These are phyloP conservation scores for Tribolium castaneum DNA, from an alignment of 1,140 invertebrate species.

Conservation along the genomic window DNA sequence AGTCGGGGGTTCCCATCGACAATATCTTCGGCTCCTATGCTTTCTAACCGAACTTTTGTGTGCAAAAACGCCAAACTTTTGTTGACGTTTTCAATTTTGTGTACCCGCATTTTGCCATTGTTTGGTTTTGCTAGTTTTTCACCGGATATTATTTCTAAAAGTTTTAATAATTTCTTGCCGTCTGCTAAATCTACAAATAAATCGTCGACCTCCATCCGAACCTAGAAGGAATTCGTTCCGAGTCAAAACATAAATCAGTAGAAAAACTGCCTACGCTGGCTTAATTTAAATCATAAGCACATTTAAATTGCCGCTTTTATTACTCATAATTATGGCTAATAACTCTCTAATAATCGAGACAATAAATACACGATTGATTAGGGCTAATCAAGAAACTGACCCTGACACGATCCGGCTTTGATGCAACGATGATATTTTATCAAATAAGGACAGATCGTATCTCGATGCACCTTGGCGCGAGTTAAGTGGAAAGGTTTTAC, in stretches of 20 bases:
- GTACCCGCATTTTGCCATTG: conserved; percentile 96
- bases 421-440: background rate
- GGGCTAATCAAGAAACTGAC: background rate
- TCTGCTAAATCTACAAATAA: conserved; percentile 96
- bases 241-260: background rate
- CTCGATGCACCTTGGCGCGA: background rate
- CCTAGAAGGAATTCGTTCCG: conserved; percentile 67
- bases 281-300: background rate
- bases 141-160: conserved; percentile 98
- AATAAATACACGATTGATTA: background rate
- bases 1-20: conserved; percentile 96
- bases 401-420: background rate
- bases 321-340: background rate
- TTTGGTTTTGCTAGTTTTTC: conserved; percentile 97
- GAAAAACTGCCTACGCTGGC: background rate
- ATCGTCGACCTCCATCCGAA: conserved; percentile 96
- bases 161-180: conserved; percentile 94
- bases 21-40: conserved; percentile 99
- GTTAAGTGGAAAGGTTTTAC: too few species aligned
- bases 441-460: background rate
- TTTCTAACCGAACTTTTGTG: conserved; percentile 96
- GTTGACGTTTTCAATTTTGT: conserved; percentile 99
- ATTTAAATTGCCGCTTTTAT: background rate
- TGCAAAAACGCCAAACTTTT: conserved; percentile 97
- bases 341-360: background rate